Evolutionary conservation across 2,888 invertebrate species (phyloP), one percentile per base, ranked within the genome.

Genomic region (Agonopterix heracliana): DNA sequence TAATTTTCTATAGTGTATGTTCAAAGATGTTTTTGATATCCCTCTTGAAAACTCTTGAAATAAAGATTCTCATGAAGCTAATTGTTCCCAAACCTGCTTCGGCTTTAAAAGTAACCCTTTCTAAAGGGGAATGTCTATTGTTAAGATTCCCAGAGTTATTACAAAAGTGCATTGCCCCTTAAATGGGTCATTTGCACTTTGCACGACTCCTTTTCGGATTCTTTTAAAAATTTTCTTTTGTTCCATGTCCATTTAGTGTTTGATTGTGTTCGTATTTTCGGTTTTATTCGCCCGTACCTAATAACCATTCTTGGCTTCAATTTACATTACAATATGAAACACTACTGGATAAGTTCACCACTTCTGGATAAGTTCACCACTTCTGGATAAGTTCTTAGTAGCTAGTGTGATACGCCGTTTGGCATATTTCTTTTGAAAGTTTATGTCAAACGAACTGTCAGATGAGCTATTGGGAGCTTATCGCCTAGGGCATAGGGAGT

Each of bases 141-240:
- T 73, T 59, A 50, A 55, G 58, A 58, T 56, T 59, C 53, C 42
- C 53, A 53, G 53, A 56, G 56, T 57, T 52, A 55, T 59, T 64
- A n/a, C 55, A 52, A 54, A 66, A 66, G 74, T 68, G 71, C 74
- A 71, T 61, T 71, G 71, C 66, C 71, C 71, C 68, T 55, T 60
- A 64, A 64, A 66, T 72, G 59, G 67, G 63, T 66, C 62, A 65
- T 71, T 73, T 64, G 54, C 56, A 56, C 56, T 50, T 57, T 46
- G 46, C 44, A 35, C 34, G 46, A 41, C 7, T 46, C n/a, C 7
- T 36, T 45, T 38, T 9, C 38, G 38, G 12, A n/a, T 38, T 38
- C 13, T 41, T 41, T 41, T 14, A 13, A 12, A 12, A 8, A 13
- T 14, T 41, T 13, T 13, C 13, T 13, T 41, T 41, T 41, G 11